Percentiles rank a stretch among this genome's conserved stretches.
phyloP scores from a whole-genome alignment of 2,797 vertebrate species.

The Lerista edwardsae region DNA sequence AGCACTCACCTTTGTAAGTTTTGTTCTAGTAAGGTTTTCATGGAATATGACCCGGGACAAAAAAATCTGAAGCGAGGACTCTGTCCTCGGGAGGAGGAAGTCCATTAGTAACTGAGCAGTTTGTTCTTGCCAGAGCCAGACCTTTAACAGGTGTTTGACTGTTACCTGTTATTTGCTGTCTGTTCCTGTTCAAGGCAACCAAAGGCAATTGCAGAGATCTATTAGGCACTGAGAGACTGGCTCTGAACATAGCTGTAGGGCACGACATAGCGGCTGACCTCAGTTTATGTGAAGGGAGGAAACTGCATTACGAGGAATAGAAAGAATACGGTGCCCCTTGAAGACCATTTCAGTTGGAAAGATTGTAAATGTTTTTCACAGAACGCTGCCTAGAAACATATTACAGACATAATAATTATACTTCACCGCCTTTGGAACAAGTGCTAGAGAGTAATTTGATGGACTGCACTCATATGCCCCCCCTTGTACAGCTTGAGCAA shows the following conservation, averaged over 20 bases:
- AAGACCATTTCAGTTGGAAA: slow-evolving; percentile 44
- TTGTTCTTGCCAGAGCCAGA: slow-evolving; percentile 67
- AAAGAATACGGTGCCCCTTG: slow-evolving; percentile 40
- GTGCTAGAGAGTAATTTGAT: slow-evolving; percentile 35
- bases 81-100: slow-evolving; percentile 63
- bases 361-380: not conserved
- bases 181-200: slow-evolving; percentile 57
- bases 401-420: slow-evolving; percentile 25
- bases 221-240: slow-evolving; percentile 59
- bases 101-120: slow-evolving; percentile 63
- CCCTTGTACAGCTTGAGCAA: slow-evolving; percentile 36
- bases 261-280: slow-evolving; percentile 42
- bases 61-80: slow-evolving; percentile 54
- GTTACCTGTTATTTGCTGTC: slow-evolving; percentile 71
- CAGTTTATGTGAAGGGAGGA: slow-evolving; percentile 51
- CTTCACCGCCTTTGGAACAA: slow-evolving; percentile 22
- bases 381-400: slow-evolving; percentile 20
- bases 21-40: not conserved
- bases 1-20: not conserved
- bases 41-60: slow-evolving; percentile 29
- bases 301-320: not conserved
- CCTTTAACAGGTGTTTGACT: slow-evolving; percentile 72
- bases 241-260: slow-evolving; percentile 57
- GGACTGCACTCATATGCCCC: not conserved
- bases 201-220: slow-evolving; percentile 57